Evolutionary conservation across 2,888 invertebrate species (phyloP).

Genomic region (Chelonus formosanus): DNA sequence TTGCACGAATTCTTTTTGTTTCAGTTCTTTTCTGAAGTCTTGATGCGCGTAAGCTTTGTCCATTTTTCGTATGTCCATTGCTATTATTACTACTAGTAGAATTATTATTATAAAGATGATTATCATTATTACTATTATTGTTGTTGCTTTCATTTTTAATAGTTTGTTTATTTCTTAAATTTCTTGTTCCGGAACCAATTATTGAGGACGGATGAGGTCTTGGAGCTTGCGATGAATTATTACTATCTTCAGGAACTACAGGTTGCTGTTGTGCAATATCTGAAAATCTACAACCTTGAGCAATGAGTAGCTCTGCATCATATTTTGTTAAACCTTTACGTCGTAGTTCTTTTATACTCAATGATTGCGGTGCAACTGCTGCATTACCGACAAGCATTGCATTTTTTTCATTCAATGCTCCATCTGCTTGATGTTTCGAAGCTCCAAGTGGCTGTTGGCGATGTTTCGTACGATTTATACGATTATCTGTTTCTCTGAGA

Average conservation of each 20-base stretch:
- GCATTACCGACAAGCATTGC: conserved; percentile 54
- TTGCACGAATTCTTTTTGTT: conserved; percentile 51
- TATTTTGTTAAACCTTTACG: conserved; percentile 88
- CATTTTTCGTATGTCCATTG: conserved; percentile 46
- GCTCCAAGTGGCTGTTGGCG: conserved; percentile 59
- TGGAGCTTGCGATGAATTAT: conserved; percentile 46
- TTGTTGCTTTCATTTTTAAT: conserved; percentile 39
- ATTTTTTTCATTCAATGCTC: conserved; percentile 57
- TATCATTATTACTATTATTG: conserved; percentile 47
- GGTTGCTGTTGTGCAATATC: conserved; percentile 68
- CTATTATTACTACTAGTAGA: conserved; percentile 42
- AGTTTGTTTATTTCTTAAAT: conserved; percentile 60
- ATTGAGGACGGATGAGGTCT: conserved; percentile 53
- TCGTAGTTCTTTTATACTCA: conserved; percentile 84
- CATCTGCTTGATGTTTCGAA: conserved; percentile 55
- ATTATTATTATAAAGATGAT: conserved; percentile 35
- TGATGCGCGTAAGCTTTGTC: conserved; percentile 59
- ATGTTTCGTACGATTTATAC: conserved; percentile 85
- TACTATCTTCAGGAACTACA: conserved; percentile 47
- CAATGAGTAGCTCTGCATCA: conserved; percentile 86
- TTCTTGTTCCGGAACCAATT: conserved; percentile 54
- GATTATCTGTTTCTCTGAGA: conserved; percentile 92
- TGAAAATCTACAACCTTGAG: conserved; percentile 79
- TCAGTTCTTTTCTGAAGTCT: conserved; percentile 59
- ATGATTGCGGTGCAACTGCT: conserved; percentile 70